A percentile compares a stretch with the other conserved stretches of the same genome.
phyloP scores from a whole-genome alignment of 2,888 invertebrate genomes.

The Orchesellides sinensis region DNA sequence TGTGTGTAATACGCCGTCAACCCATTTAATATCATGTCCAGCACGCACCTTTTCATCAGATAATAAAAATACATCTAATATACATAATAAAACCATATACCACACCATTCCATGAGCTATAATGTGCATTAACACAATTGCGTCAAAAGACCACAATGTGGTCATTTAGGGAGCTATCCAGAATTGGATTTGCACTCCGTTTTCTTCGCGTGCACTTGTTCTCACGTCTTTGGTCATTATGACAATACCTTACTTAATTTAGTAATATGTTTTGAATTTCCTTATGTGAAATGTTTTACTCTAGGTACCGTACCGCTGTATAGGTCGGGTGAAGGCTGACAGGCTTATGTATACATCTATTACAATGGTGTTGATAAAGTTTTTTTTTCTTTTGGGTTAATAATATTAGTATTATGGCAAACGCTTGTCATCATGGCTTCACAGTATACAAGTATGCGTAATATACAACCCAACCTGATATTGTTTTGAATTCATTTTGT shows the following conservation, averaged over 20 bases:
- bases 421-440: constrained; percentile 52
- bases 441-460: constrained; percentile 2
- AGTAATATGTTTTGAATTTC: constrained; percentile 68
- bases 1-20: constrained; percentile 30
- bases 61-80: not conserved
- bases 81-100: constrained; percentile 2
- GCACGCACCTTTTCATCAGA: constrained; percentile 21
- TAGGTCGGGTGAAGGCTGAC: constrained; percentile 57
- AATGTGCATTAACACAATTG: not conserved
- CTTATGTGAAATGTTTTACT: constrained; percentile 68
- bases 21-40: constrained; percentile 47
- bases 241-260: constrained; percentile 65
- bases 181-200: constrained; percentile 68
- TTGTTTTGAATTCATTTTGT: constrained; percentile 52
- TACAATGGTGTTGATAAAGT: constrained; percentile 44
- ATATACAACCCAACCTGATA: constrained; percentile 19
- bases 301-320: constrained; percentile 63
- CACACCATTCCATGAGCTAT: not conserved
- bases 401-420: constrained; percentile 61
- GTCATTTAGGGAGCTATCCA: constrained; percentile 65
- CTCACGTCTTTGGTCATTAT: constrained; percentile 63
- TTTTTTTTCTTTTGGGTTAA: constrained; percentile 58
- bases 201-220: constrained; percentile 62
- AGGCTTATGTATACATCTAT: constrained; percentile 19
- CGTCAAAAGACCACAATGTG: constrained; percentile 59